Evolutionary conservation across 1,140 invertebrate species (phyloP).

Genomic region (Chionoecetes opilio): DNA sequence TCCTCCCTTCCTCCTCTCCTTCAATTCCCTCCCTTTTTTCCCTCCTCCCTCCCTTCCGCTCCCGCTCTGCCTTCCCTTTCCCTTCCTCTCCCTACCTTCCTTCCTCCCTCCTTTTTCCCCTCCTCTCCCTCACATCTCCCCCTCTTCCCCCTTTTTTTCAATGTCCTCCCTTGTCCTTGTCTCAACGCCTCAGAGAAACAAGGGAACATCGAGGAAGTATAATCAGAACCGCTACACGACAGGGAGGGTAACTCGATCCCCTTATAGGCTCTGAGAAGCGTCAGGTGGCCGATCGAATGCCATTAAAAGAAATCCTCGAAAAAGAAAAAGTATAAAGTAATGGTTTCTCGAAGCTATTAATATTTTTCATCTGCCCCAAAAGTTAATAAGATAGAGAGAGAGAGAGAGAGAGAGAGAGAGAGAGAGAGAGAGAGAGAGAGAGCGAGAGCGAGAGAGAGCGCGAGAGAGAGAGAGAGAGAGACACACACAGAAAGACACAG

Average conservation of each 20-base stretch:
- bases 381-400: not conserved
- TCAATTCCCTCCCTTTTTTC: not conserved
- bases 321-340: not conserved
- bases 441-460: constrained; percentile 33
- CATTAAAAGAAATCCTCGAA: not conserved
- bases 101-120: not conserved
- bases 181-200: not conserved
- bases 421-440: constrained; percentile 50
- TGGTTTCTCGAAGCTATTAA: constrained; percentile 6
- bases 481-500: not conserved
- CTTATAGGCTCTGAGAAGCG: not conserved
- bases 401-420: no score
- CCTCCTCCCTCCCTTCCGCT: not conserved
- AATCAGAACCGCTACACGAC: not conserved
- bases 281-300: not conserved
- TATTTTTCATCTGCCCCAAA: not conserved
- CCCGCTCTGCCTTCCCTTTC: not conserved
- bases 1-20: not conserved
- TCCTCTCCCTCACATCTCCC: not conserved
- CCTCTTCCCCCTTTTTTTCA: not conserved
- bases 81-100: not conserved
- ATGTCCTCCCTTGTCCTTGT: not conserved
- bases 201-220: not conserved
- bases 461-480: constrained; percentile 37
- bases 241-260: not conserved